Evolutionary conservation across 1,140 invertebrate species (phyloP).

Genomic region (Cepaea nemoralis): DNA sequence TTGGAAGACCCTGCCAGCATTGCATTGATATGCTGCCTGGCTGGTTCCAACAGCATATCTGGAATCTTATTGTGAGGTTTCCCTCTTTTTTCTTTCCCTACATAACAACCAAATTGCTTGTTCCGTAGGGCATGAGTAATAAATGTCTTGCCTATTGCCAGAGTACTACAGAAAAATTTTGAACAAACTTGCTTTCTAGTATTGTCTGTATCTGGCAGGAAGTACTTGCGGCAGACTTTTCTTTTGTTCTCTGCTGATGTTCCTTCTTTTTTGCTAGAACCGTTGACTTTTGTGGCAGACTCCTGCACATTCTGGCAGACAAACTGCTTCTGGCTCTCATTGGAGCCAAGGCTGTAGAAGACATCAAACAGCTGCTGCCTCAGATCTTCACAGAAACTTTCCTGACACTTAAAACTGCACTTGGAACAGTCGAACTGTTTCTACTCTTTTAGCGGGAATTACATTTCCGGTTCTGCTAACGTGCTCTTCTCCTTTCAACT

Average conservation of each 20-base stretch:
- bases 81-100: slow-evolving; percentile 22
- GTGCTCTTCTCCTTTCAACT: slow-evolving; percentile 22
- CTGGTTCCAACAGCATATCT: not conserved
- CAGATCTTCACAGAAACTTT: not conserved
- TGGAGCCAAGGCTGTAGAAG: slow-evolving; percentile 24
- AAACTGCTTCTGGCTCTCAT: slow-evolving; percentile 32
- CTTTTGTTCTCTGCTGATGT: not conserved
- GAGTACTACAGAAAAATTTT: slow-evolving; percentile 15
- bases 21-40: slow-evolving; percentile 7
- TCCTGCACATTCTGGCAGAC: slow-evolving; percentile 31
- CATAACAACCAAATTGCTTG: slow-evolving; percentile 30
- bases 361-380: slow-evolving; percentile 8
- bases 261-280: not conserved
- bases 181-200: slow-evolving; percentile 29
- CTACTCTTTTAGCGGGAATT: slow-evolving; percentile 11
- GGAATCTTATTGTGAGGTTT: slow-evolving; percentile 28
- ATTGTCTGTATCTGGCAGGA: slow-evolving; percentile 25
- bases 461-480: slow-evolving; percentile 21
- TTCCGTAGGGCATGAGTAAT: slow-evolving; percentile 16
- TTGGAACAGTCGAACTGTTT: not conserved
- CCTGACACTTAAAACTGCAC: slow-evolving; percentile 25
- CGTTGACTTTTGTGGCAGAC: not conserved
- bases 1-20: not conserved
- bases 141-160: slow-evolving; percentile 28
- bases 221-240: slow-evolving; percentile 27